phyloP scores from a whole-genome alignment of 1,140 invertebrate species.

The Dendroctonus valens region DNA sequence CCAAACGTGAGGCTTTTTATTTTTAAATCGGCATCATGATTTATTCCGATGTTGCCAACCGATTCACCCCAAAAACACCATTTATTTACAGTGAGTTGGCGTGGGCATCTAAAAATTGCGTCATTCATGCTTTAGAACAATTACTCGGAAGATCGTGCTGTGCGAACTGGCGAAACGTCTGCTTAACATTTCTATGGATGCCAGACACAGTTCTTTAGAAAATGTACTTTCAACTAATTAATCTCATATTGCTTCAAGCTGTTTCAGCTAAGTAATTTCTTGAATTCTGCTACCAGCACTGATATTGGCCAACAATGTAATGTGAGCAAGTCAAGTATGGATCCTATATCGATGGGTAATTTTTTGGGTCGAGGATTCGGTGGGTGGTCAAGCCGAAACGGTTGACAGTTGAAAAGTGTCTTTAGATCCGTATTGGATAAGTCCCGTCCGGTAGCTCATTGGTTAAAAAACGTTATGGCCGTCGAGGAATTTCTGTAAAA shows the following conservation, averaged over 20 bases:
- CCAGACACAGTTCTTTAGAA: too few relatives aligned
- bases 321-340: slow-evolving; percentile 28
- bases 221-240: too few relatives aligned
- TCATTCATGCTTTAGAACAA: too few relatives aligned
- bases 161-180: too few relatives aligned
- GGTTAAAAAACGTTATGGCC: slow-evolving; percentile 31
- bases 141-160: too few relatives aligned
- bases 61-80: too few relatives aligned
- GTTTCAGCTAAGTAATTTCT: too few relatives aligned
- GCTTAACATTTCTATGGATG: too few relatives aligned
- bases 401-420: slow-evolving; percentile 48
- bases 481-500: slow-evolving; percentile 17
- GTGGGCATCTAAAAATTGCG: too few relatives aligned
- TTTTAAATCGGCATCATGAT: slow-evolving; percentile 5
- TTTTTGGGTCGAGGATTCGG: slow-evolving; percentile 42
- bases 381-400: slow-evolving; percentile 42
- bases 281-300: not conserved
- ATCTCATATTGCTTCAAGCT: too few relatives aligned
- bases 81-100: too few relatives aligned
- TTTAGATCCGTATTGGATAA: slow-evolving; percentile 47
- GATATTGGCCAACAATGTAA: not conserved
- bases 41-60: too few relatives aligned
- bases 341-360: slow-evolving; percentile 41
- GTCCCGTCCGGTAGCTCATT: slow-evolving; percentile 45
- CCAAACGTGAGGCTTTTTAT: slow-evolving; percentile 7